Evolutionary conservation across 2,113 vertebrate species (phyloP), one percentile per base, ranked within the genome.

Genomic region (Emydocephalus ijimae): DNA sequence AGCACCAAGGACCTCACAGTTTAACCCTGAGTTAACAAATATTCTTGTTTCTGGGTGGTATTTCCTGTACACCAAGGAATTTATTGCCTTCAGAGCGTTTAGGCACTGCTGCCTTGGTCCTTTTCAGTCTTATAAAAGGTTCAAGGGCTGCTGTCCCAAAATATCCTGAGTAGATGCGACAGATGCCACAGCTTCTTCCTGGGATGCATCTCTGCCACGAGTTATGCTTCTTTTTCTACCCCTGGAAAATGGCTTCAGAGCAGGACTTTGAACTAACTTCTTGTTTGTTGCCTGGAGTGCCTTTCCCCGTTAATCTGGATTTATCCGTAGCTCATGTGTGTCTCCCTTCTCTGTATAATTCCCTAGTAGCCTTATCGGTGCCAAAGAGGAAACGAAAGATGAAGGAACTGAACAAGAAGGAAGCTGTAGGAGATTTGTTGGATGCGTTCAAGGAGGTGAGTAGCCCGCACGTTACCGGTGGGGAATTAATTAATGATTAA

Each of bases 381-480:
- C 99, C 98, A 98, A 99, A 99, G 98, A 99, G 98, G 94, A 99
- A 98, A 96, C 98, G 99, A 94, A 99, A 98, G 97, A 98, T 99
- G 97, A 99, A 98, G 97, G 99, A 99, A 74, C 97, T 99, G 87
- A 99, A 99, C 95, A 99, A 99, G 95, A 99, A 99, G 96, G 98
- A 99, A 94, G 97, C 98, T 4, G 98, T 98, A 69, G 99, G 99
- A 93, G 99, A 99, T 95, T 97, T 99, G 90, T 96, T 99, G 87
- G 99, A 99, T 98, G 99, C 99, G 94, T 99, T 99, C 96, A 99
- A 99, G 96, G 99, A 99, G 98, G 99, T 99, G 92, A 94, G 98
- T 95, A 54, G 94, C 23, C 4, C 24, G 9, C 10, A 18, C 1
- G 1, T 3, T 0, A 4, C 10, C 26, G 29, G 52, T 26, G 88